Percentiles rank a stretch among this genome's conserved stretches.
These are phyloP conservation scores for Pantherophis guttatus DNA, from an alignment of 2,113 vertebrate genomes.

Conservation along the genomic window DNA sequence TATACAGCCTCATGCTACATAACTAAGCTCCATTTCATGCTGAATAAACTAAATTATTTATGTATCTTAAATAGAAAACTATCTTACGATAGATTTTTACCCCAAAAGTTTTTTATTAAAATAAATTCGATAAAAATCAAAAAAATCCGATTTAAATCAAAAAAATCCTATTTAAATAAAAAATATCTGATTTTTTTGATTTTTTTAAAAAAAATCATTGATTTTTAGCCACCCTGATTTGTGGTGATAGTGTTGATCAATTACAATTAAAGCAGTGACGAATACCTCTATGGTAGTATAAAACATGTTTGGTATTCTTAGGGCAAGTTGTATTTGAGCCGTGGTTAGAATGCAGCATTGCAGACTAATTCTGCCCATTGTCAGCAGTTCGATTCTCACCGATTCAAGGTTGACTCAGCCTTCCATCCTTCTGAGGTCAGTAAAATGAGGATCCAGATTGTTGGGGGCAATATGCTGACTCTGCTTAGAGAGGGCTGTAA, in stretches of 20 bases:
- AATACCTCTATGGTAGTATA: neutral
- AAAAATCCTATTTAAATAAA: no score
- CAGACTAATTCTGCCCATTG: neutral
- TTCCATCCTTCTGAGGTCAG: neutral
- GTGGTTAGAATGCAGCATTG: neutral
- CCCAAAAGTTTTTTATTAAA: no score
- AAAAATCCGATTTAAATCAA: no score
- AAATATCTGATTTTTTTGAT: no score
- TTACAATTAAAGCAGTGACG: neutral
- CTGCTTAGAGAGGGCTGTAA: neutral
- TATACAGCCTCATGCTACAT: no score
- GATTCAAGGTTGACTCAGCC: neutral
- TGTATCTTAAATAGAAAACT: no score
- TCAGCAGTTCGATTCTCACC: neutral
- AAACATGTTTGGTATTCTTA: neutral
- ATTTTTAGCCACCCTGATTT: neutral
- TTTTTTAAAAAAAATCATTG: no score
- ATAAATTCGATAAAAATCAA: no score
- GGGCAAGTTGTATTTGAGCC: neutral
- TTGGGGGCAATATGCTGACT: neutral
- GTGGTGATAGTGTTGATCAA: neutral
- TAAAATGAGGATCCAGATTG: neutral
- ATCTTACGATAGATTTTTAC: no score
- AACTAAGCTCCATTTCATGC: no score
- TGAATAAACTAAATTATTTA: no score